phyloP scores from a whole-genome alignment of 1,140 invertebrate species.

The Dreissena rostriformis region DNA sequence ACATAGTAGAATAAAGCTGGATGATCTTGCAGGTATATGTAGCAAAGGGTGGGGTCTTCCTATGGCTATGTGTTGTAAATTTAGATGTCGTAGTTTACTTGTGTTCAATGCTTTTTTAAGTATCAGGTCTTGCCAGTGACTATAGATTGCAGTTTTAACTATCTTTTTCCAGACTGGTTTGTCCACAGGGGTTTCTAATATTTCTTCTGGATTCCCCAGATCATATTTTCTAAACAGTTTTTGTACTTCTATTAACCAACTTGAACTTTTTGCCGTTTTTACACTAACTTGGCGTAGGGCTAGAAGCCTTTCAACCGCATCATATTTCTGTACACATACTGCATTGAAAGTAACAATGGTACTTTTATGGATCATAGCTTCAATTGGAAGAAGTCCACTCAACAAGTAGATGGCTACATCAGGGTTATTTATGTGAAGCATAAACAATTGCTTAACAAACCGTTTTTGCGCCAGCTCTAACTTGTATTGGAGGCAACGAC shows the following conservation, averaged over 20 bases:
- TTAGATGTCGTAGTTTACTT: too few species aligned
- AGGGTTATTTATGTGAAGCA: too few species aligned
- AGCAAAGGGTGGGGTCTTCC: too few species aligned
- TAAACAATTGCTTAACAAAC: too few species aligned
- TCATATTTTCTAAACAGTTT: constrained; percentile 15
- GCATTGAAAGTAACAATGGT: constrained; percentile 21
- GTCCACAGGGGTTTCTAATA: not conserved
- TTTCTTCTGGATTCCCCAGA: constrained; percentile 1
- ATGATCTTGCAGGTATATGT: too few species aligned
- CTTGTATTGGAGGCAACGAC: too few species aligned
- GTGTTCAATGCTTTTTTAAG: too few species aligned
- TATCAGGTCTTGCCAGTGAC: not conserved
- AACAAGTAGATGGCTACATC: too few species aligned
- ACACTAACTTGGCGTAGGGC: not conserved
- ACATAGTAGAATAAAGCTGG: too few species aligned
- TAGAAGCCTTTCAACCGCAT: constrained; percentile 3
- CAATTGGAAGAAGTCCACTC: constrained; percentile 7
- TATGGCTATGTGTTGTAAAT: too few species aligned
- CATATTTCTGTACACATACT: constrained; percentile 10
- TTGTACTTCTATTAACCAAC: not conserved
- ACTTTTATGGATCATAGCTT: constrained; percentile 34
- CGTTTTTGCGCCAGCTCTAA: too few species aligned
- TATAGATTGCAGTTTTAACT: not conserved
- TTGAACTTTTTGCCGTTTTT: not conserved
- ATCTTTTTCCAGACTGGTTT: not conserved